phyloP scores from a whole-genome alignment of 1,140 invertebrate species.

The Ceratosolen fusciceps region DNA sequence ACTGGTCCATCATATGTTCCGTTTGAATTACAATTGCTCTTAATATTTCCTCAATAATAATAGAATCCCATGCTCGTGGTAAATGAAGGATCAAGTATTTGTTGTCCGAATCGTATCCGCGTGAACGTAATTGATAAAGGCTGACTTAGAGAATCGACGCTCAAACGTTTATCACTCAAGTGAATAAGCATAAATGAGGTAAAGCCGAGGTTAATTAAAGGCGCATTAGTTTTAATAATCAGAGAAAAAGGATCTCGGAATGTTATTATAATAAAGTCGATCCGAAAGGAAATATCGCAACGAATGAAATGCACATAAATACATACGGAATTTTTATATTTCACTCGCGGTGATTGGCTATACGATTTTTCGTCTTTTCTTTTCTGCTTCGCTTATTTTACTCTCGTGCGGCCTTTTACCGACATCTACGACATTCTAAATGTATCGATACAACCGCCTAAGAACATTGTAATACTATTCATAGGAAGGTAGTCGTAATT shows the following conservation, averaged over 20 bases:
- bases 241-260: constrained; percentile 6
- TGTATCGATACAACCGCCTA: background rate
- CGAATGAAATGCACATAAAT: background rate
- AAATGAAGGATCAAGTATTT: too few species aligned
- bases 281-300: constrained; percentile 27
- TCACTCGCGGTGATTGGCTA: constrained; percentile 15
- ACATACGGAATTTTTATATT: background rate
- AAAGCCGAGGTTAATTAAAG: constrained; percentile 16
- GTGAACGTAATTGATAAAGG: background rate
- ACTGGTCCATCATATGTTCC: too few species aligned
- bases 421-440: constrained; percentile 32
- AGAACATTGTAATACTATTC: constrained; percentile 9
- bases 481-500: background rate
- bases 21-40: too few species aligned
- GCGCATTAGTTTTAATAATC: background rate
- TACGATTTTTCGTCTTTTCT: constrained; percentile 33
- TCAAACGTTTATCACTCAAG: background rate
- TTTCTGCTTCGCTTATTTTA: constrained; percentile 24
- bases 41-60: too few species aligned
- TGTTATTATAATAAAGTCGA: background rate
- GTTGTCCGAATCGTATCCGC: too few species aligned
- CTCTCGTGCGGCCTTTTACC: constrained; percentile 31
- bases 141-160: background rate
- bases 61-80: too few species aligned
- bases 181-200: background rate